phyloP scores from a whole-genome alignment of 2,797 vertebrate species.

The Pangasius sanitwongsei region DNA sequence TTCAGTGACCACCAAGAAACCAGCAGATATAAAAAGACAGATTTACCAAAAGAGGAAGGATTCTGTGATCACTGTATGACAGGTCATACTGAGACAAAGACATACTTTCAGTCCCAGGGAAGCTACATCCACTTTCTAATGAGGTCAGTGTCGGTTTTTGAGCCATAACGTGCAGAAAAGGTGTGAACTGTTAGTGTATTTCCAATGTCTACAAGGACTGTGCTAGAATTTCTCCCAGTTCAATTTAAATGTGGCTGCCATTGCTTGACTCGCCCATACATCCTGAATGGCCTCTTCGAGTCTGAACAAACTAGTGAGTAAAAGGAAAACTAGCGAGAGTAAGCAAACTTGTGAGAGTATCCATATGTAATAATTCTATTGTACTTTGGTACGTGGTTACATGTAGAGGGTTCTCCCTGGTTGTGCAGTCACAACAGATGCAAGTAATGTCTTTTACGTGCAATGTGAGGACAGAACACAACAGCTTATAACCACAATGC shows the following conservation, averaged over 20 bases:
- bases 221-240: not conserved
- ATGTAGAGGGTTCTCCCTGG: not conserved
- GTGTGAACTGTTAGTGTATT: not conserved
- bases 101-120: not conserved
- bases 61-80: not conserved
- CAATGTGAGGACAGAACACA: not conserved
- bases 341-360: not conserved
- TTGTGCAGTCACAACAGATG: not conserved
- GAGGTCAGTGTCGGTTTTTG: not conserved
- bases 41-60: slow-evolving; percentile 16
- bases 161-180: not conserved
- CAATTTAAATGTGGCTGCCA: not conserved
- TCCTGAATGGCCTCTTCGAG: not conserved
- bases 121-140: slow-evolving; percentile 8
- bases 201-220: not conserved
- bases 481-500: not conserved
- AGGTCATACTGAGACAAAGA: slow-evolving; percentile 8
- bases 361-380: not conserved
- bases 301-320: not conserved
- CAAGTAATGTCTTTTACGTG: not conserved
- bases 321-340: not conserved
- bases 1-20: slow-evolving; percentile 17
- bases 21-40: slow-evolving; percentile 6
- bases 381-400: not conserved
- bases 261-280: not conserved